Conservation (phyloP, 2,113 vertebrate species). For the Sinocyclocheilus anophthalmus region DNA sequence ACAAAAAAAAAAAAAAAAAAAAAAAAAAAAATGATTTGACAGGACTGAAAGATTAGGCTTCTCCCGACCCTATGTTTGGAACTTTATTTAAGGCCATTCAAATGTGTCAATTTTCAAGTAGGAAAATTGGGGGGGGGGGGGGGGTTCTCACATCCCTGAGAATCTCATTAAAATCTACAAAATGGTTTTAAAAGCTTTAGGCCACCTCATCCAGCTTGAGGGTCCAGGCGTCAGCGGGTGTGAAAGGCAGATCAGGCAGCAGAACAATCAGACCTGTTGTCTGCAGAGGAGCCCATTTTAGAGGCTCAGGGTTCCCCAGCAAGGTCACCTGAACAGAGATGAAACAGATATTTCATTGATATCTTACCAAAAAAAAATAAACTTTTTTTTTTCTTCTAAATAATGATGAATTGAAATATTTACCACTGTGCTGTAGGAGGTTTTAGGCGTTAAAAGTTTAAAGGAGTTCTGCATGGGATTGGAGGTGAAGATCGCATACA, state of each 20-base stretch:
- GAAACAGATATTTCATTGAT: too few species aligned
- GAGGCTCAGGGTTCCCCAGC: slow-evolving; percentile 72
- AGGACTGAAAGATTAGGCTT: too few species aligned
- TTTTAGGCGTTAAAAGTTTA: slow-evolving; percentile 66
- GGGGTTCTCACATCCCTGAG: too few species aligned
- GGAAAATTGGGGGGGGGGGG: too few species aligned
- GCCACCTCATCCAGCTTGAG: slow-evolving; percentile 63
- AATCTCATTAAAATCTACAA: background rate
- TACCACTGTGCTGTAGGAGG: slow-evolving; percentile 71
- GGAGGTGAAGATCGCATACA: slow-evolving; percentile 78
- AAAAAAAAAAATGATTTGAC: too few species aligned
- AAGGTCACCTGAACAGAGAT: slow-evolving; percentile 53
- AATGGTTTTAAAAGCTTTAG: slow-evolving; percentile 4
- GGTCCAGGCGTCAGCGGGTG: slow-evolving; percentile 76
- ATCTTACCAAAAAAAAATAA: background rate
- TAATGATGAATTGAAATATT: slow-evolving; percentile 45
- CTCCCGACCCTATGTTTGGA: too few species aligned
- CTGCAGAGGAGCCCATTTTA: slow-evolving; percentile 77
- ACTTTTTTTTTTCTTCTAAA: background rate
- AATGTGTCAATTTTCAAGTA: too few species aligned
- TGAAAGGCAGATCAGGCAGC: slow-evolving; percentile 71
- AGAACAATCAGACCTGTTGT: slow-evolving; percentile 73
- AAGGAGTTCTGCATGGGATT: slow-evolving; percentile 72
- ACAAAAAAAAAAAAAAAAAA: too few species aligned
- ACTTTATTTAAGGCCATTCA: too few species aligned